Base-by-base conservation (phyloP, 2,113 vertebrate genomes). In the Corythoichthys intestinalis region DNA sequence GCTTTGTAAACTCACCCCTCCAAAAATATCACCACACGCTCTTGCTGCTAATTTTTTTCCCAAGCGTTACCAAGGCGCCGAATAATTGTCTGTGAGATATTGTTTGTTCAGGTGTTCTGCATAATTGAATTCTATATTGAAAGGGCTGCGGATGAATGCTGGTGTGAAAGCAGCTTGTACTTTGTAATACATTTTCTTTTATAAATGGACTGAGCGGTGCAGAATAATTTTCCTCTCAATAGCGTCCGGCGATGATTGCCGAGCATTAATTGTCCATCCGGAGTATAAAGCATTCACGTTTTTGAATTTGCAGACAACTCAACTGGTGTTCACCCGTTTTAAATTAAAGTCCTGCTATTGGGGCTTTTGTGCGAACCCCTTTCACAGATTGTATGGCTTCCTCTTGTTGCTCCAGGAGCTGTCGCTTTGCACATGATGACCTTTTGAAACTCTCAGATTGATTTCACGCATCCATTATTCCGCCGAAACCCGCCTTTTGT, bases 91-190 rank as follows among this genome's bases (percentile, higher is more conserved):
- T 83, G 75, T 83, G 86, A 87, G 80, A 89, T 89, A 90, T 87
- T 90, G 90, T 93, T 92, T 92, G 89, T 88, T 92, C 91, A 93
- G 91, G 89, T 92, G 91, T 92, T 91, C 78, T 75, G 82, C 76
- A 72, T 88, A 91, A 92, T 92, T 92, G 87, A 91, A 90, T 92
- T 87, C 83, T 80, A 70, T 80, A 88, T 87, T 90, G 87, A 83
- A 91, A 89, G 86, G 82, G 62, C 73, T 70, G 73, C 56, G 80
- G 78, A 83, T 83, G 84, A 88, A 89, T 87, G 81, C 85, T 65
- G 78, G 68, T 83, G 82, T 87, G 86, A 83, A 50, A 73, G 76
- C 78, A 67, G 74, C 64, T 11, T 73, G 83, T 73, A 72, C 74
- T 86, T 79, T 84, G 75, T 78, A 69, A 77, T 83, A 74, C 77